Conservation (phyloP, 2,113 vertebrate genomes). For the Heterocephalus glaber region DNA sequence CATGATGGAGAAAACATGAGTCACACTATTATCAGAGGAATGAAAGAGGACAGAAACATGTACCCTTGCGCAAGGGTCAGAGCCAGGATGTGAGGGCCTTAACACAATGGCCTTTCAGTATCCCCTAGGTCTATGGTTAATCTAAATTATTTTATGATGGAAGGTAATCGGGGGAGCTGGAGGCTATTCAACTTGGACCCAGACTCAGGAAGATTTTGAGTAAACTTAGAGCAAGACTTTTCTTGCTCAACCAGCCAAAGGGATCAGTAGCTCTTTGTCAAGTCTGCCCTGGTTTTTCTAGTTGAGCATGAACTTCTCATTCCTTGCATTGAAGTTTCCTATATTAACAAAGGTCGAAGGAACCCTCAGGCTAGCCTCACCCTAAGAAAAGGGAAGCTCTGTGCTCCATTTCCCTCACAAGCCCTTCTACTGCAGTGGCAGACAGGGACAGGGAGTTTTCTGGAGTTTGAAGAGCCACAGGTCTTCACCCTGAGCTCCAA, state of each 20-base stretch:
- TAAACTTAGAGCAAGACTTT: conserved; percentile 60
- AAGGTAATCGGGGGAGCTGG: conserved; percentile 23
- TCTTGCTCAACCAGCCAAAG: conserved; percentile 17
- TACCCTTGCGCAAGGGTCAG: conserved; percentile 80
- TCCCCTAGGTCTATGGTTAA: conserved; percentile 61
- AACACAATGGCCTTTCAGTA: conserved; percentile 51
- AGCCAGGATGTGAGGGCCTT: conserved; percentile 29
- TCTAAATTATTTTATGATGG: conserved; percentile 85
- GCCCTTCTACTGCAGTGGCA: neutral
- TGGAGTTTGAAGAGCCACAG: neutral
- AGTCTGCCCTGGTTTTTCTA: neutral
- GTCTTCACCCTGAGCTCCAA: neutral
- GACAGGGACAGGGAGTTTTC: neutral
- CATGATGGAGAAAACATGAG: neutral
- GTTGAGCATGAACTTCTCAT: neutral
- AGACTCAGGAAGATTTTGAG: conserved; percentile 49
- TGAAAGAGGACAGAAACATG: conserved; percentile 58
- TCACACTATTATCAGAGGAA: conserved; percentile 59
- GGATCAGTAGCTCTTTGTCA: conserved; percentile 34
- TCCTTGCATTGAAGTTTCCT: conserved; percentile 25
- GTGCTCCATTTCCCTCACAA: neutral
- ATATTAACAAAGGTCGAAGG: neutral
- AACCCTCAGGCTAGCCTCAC: neutral
- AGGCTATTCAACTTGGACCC: conserved; percentile 37
- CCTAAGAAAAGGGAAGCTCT: neutral